A percentile compares a stretch with the other conserved stretches of the same genome.
These are phyloP conservation scores for Discoglossus pictus DNA, from an alignment of 2,797 vertebrate genomes.

Conservation along the genomic window DNA sequence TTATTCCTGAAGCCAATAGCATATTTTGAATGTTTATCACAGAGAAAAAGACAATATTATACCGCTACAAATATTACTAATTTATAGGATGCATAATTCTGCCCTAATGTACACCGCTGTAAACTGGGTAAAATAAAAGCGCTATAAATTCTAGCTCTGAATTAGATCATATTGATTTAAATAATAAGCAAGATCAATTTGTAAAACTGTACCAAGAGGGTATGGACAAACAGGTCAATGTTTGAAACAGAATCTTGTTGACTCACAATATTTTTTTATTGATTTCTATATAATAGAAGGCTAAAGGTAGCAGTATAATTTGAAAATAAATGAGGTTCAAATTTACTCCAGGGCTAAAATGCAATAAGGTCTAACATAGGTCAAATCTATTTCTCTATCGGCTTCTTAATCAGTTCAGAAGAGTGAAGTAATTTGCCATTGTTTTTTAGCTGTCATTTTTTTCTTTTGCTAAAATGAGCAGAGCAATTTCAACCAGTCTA, in stretches of 20 bases:
- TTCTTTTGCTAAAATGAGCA: not conserved
- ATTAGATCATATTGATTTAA: conserved; percentile 3
- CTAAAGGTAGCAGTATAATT: conserved; percentile 9
- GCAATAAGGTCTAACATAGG: conserved; percentile 4
- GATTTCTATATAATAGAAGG: conserved; percentile 1
- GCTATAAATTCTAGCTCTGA: not conserved
- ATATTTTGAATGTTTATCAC: no score
- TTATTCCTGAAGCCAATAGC: no score
- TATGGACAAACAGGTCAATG: conserved; percentile 1
- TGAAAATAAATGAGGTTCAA: conserved; percentile 9
- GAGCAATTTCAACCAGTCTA: not conserved
- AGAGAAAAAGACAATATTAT: no score
- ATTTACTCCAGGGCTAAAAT: conserved; percentile 10
- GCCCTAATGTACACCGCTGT: no score
- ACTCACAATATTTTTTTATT: not conserved
- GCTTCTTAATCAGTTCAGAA: conserved; percentile 5
- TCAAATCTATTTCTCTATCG: conserved; percentile 11
- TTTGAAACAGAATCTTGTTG: not conserved
- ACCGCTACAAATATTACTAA: no score
- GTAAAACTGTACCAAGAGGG: not conserved
- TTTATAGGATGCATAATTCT: no score
- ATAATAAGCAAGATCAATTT: conserved; percentile 1
- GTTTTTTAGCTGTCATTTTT: not conserved
- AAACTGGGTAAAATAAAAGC: not conserved
- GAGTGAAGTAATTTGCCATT: not conserved